These are phyloP conservation scores for Diarsia mendica DNA, from an alignment of 2,888 invertebrate species.

Conservation along the genomic window DNA sequence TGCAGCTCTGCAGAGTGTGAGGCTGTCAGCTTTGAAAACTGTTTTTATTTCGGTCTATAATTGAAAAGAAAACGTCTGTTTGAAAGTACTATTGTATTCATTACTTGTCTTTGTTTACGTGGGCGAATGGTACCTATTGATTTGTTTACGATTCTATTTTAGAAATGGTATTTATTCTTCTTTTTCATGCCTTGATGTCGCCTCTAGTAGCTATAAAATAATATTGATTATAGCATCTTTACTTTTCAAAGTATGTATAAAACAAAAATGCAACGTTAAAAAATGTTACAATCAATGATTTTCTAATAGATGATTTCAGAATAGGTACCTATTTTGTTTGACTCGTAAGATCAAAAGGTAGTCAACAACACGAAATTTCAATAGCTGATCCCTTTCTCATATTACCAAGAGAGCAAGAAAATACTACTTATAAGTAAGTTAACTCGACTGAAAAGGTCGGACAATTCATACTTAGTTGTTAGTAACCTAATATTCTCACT, in stretches of 20 bases:
- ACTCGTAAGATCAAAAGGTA: background rate
- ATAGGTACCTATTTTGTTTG: no score
- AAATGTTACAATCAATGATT: no score
- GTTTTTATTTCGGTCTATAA: constrained; percentile 27
- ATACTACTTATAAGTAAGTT: constrained; percentile 11
- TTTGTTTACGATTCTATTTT: constrained; percentile 10
- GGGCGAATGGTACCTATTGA: background rate
- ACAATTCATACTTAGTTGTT: constrained; percentile 42
- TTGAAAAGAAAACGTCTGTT: constrained; percentile 38
- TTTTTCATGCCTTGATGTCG: background rate
- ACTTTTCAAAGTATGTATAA: background rate
- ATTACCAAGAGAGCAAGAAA: background rate
- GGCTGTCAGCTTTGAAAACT: constrained; percentile 21
- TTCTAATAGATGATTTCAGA: no score
- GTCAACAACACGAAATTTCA: background rate
- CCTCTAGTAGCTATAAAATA: background rate
- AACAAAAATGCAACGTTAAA: background rate
- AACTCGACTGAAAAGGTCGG: constrained; percentile 9
- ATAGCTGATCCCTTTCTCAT: background rate
- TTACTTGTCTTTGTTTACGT: constrained; percentile 6
- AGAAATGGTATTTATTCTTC: background rate
- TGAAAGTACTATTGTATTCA: background rate
- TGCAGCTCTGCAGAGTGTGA: constrained; percentile 2
- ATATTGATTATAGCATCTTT: constrained; percentile 5
- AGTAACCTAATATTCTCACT: constrained; percentile 42